These are phyloP conservation scores for Chondrosia reniformis DNA, from an alignment of 37 sponge, comb jelly and placozoan genomes.

Conservation along the genomic window DNA sequence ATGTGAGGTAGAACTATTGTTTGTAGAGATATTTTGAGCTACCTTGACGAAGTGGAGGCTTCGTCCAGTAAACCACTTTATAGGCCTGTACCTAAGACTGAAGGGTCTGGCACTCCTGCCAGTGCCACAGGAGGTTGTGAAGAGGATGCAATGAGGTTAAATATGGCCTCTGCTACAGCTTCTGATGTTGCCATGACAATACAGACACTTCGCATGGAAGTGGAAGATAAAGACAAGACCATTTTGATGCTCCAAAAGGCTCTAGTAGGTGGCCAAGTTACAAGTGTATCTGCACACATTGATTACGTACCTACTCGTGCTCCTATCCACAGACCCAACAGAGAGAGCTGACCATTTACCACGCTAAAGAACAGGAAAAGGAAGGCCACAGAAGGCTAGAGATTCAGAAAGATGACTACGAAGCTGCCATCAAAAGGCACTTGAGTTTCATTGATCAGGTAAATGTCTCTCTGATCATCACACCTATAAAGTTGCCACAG, in stretches of 20 bases:
- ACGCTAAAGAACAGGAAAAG: constrained; percentile 83
- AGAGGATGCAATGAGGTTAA: no score
- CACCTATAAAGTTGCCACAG: no score
- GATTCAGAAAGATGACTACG: constrained; percentile 81
- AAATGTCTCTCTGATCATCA: no score
- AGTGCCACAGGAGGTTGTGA: neutral
- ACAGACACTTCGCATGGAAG: constrained; percentile 66
- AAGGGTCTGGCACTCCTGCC: constrained; percentile 9
- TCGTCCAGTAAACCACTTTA: constrained; percentile 7
- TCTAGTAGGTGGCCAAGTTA: neutral
- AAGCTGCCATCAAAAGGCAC: constrained; percentile 79
- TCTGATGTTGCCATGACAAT: constrained; percentile 75
- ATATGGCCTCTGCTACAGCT: constrained; percentile 60
- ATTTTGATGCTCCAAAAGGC: constrained; percentile 87
- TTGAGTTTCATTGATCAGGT: constrained; percentile 92
- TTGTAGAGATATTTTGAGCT: constrained; percentile 44
- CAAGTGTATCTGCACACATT: neutral
- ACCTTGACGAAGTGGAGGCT: constrained; percentile 72
- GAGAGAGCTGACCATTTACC: constrained; percentile 76
- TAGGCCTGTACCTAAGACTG: neutral
- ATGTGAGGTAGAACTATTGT: no score
- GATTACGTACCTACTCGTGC: neutral
- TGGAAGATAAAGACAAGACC: constrained; percentile 84
- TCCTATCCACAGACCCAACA: constrained; percentile 50
- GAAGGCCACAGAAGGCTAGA: constrained; percentile 75